Conservation (phyloP, 1,140 invertebrate genomes). For the Pogonus chalceus region DNA sequence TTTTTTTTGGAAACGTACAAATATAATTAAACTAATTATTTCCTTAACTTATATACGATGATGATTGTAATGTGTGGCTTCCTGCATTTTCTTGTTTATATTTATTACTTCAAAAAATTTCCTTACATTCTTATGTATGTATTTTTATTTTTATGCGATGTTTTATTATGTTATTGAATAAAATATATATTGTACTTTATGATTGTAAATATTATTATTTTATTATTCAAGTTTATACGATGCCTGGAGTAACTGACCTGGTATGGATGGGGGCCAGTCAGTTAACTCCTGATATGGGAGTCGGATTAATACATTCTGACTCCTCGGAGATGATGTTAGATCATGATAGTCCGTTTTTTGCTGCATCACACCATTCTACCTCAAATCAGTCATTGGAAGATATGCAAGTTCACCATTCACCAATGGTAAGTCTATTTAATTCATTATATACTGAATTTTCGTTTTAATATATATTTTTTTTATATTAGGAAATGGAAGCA, state of each 20-base stretch:
- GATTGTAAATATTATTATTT: too few relatives aligned
- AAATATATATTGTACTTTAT: too few relatives aligned
- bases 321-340: conserved; percentile 39
- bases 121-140: background rate
- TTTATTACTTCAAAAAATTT: background rate
- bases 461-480: conserved; percentile 1
- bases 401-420: conserved; percentile 42
- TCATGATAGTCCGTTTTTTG: conserved; percentile 46
- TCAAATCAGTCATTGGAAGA: conserved; percentile 46
- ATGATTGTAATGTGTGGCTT: background rate
- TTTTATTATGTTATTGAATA: background rate
- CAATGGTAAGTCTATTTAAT: conserved; percentile 38
- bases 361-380: conserved; percentile 38
- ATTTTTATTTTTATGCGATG: background rate
- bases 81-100: background rate
- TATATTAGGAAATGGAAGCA: conserved; percentile 29
- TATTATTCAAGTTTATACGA: conserved; percentile 30
- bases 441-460: conserved; percentile 32
- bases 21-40: too few relatives aligned
- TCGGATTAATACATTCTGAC: conserved; percentile 28
- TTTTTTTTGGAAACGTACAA: too few relatives aligned
- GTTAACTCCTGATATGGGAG: conserved; percentile 40
- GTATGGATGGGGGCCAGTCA: conserved; percentile 61
- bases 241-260: conserved; percentile 52
- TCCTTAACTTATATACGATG: background rate